Evolutionary conservation across 1,140 invertebrate genomes (phyloP), one percentile per base, ranked within the genome.

Genomic region (Pararge aegeria): DNA sequence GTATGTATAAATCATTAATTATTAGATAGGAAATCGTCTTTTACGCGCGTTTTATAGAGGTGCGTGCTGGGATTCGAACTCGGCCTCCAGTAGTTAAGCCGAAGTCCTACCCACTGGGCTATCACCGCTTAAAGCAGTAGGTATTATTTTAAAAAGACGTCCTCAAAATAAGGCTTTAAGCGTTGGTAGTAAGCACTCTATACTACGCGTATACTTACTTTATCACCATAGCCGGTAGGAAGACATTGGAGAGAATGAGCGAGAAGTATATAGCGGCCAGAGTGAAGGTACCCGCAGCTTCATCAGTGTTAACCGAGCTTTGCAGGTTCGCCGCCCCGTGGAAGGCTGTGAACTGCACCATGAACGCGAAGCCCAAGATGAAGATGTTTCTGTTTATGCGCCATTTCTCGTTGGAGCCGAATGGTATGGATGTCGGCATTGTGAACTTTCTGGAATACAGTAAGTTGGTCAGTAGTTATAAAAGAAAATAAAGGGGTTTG

Each of bases 291-390:
- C 95, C 95, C 0, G 95, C 83, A 0, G 93, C 92, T 0, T 91
- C 91, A 51, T 94, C 93, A 0, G 93, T 91, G 75, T 95, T 95
- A 9, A 95, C 91, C 0, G 94, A 95, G 74, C 94, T 95, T 78
- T 95, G 95, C 1, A 97, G 90, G 73, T 96, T 96, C 4, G 94
- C 93, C 1, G 95, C 92, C 1, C 95, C 94, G 86, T 96, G 95
- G 79, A 96, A 97, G 0, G 95, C 95, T 0, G 94, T 96, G 78
- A 97, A 96, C 30, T 96, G 93, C 30, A 96, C 90, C 91, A 96
- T 94, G 78, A 96, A 96, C 2, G 95, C 94, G 27, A 95, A 89
- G 0, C 95, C 94, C 10, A 96, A 92, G 15, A 95, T 89, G 19
- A 95, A 54, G 13, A 61, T 61, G 15, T 61, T 61, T 0, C 58